A percentile compares a stretch with the other conserved stretches of the same genome.
These are phyloP conservation scores for Sceloporus undulatus DNA, from an alignment of 2,113 vertebrate species.

Conservation along the genomic window DNA sequence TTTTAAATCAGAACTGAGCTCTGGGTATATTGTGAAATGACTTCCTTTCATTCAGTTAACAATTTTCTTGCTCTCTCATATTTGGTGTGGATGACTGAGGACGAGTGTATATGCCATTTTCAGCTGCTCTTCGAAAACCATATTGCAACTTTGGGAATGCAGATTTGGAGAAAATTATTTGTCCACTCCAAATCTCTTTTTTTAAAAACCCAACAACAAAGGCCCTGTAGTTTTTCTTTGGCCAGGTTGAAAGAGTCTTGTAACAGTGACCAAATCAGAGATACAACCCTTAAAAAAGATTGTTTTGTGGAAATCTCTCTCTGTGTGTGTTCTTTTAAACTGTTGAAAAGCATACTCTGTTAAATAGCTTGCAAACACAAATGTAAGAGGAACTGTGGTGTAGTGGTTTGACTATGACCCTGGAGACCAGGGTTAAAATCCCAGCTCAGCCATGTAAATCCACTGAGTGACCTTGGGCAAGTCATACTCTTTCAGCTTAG, in stretches of 20 bases:
- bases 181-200: neutral
- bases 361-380: too few relatives aligned
- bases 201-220: too few relatives aligned
- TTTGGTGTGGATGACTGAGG: neutral
- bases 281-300: neutral
- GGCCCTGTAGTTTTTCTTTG: neutral
- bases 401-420: too few relatives aligned
- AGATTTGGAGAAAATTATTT: neutral
- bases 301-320: neutral
- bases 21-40: conserved; percentile 21
- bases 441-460: too few relatives aligned
- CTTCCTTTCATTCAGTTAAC: conserved; percentile 37
- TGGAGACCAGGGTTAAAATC: too few relatives aligned
- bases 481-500: too few relatives aligned
- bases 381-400: too few relatives aligned
- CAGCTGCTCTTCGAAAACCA: neutral
- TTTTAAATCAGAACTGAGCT: conserved; percentile 45
- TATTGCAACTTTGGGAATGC: neutral
- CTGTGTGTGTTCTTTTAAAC: neutral
- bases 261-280: too few relatives aligned
- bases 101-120: neutral
- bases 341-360: too few relatives aligned
- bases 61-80: neutral
- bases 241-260: neutral
- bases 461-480: too few relatives aligned